Conservation (phyloP, 2,888 invertebrate genomes). For the Machimus atricapillus region DNA sequence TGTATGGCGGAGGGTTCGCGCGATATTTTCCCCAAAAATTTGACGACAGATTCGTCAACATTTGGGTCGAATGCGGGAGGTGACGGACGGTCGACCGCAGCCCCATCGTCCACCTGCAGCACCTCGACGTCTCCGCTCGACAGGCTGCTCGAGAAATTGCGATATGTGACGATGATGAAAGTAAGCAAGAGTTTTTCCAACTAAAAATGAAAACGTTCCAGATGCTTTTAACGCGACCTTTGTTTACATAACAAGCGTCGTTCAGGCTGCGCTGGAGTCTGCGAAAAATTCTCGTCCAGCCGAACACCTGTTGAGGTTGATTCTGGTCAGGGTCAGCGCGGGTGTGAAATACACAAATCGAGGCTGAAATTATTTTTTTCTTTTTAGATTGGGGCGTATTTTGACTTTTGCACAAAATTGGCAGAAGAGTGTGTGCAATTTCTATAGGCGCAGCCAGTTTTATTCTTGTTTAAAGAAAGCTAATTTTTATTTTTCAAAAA, state of each 20-base stretch:
- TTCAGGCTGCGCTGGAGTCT: not conserved
- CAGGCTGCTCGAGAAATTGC: slow-evolving; percentile 47
- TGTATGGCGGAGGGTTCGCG: slow-evolving; percentile 48
- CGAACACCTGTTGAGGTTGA: not conserved
- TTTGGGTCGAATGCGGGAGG: not conserved
- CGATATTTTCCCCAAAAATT: slow-evolving; percentile 44
- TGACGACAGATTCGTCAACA: not conserved
- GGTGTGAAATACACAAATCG: not conserved
- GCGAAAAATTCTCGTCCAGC: not conserved
- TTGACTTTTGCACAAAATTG: too few species aligned
- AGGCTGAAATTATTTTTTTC: not conserved
- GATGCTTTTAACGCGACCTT: not conserved
- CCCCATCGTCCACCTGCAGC: not conserved
- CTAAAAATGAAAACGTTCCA: not conserved
- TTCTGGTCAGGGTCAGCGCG: not conserved
- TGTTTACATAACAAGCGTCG: not conserved
- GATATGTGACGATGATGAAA: slow-evolving; percentile 49
- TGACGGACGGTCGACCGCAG: not conserved
- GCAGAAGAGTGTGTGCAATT: too few species aligned
- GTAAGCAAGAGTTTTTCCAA: slow-evolving; percentile 37
- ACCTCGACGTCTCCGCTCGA: slow-evolving; percentile 40
- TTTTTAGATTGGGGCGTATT: too few species aligned
- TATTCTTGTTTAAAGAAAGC: too few species aligned
- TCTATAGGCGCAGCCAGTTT: too few species aligned
- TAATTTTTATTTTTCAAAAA: too few species aligned